phyloP scores from a whole-genome alignment of 2,797 vertebrate genomes.

The Sphenodon punctatus region DNA sequence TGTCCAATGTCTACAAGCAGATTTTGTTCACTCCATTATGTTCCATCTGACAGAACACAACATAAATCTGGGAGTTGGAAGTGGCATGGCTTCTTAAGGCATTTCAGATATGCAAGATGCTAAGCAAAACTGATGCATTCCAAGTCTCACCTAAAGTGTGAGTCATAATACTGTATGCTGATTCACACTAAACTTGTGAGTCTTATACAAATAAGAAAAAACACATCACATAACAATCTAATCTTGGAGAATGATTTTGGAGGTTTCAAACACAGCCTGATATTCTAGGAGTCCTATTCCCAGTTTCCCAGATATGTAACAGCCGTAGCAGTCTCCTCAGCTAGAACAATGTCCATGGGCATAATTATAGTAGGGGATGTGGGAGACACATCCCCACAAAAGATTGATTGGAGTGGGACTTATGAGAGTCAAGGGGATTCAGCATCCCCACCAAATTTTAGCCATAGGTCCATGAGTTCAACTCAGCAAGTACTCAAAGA shows the following conservation, averaged over 20 bases:
- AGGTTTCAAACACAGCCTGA: conserved; percentile 8
- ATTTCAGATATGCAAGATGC: conserved; percentile 29
- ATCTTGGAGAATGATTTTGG: conserved; percentile 5
- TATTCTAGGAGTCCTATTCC: neutral
- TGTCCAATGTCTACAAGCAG: no score
- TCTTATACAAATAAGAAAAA: conserved; percentile 33
- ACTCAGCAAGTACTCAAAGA: neutral
- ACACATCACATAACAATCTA: conserved; percentile 9
- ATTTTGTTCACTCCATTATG: no score
- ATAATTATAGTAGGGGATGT: no score
- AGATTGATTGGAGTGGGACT: no score
- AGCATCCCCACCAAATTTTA: no score
- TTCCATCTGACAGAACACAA: conserved; percentile 14
- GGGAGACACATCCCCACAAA: no score
- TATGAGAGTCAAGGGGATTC: no score
- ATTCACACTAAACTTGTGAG: conserved; percentile 25
- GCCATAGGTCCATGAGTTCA: no score
- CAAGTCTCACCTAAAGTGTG: conserved; percentile 15
- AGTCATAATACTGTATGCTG: neutral
- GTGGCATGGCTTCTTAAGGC: conserved; percentile 25
- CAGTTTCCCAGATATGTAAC: neutral
- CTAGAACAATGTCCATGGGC: no score
- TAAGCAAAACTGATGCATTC: conserved; percentile 23
- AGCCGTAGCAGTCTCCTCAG: no score
- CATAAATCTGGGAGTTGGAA: neutral